phyloP scores from a whole-genome alignment of 2,797 vertebrate genomes.

The Myiotriccus ornatus region DNA sequence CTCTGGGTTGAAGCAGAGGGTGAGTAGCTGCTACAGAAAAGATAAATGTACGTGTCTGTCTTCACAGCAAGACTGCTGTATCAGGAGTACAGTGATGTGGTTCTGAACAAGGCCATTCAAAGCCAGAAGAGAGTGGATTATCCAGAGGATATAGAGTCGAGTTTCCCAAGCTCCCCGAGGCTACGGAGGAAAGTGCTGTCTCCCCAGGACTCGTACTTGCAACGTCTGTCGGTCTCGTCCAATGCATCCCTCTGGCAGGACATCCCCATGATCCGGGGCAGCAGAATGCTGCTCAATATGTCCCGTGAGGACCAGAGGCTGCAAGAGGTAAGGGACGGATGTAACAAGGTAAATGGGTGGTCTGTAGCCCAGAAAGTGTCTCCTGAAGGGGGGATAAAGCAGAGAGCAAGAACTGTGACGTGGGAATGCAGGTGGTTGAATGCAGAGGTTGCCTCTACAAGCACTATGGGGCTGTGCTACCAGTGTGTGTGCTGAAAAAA shows the following conservation, averaged over 20 bases:
- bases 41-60: neutral
- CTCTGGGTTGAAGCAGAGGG: neutral
- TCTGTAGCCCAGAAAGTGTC: neutral
- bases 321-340: conserved; percentile 85
- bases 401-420: neutral
- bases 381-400: neutral
- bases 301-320: conserved; percentile 87
- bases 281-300: conserved; percentile 80
- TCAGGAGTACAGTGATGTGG: conserved; percentile 86
- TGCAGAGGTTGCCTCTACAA: neutral
- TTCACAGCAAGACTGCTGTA: conserved; percentile 75
- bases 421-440: neutral
- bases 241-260: conserved; percentile 90
- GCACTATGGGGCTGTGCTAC: neutral
- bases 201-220: conserved; percentile 75
- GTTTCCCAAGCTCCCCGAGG: conserved; percentile 59
- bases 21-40: neutral
- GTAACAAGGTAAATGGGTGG: neutral
- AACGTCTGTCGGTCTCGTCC: conserved; percentile 84
- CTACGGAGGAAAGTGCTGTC: conserved; percentile 59
- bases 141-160: conserved; percentile 63
- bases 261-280: conserved; percentile 85
- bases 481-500: neutral
- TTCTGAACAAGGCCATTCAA: conserved; percentile 90
- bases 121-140: conserved; percentile 86